Conservation (phyloP, 1,140 invertebrate genomes). For the Papilio polytes region DNA sequence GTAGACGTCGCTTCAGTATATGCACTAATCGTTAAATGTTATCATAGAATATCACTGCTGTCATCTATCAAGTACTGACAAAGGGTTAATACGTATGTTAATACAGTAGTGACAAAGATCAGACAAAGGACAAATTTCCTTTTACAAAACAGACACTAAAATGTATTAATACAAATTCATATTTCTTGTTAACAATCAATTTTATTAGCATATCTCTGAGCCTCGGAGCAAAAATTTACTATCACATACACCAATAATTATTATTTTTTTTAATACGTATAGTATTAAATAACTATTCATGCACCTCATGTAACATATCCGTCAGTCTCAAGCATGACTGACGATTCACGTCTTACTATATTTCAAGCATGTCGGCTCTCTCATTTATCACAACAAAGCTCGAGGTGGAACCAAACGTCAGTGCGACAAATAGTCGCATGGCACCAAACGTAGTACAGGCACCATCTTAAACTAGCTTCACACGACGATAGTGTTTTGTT, state of each 20-base stretch:
- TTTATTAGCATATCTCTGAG: no score
- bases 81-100: no score
- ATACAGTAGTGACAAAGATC: no score
- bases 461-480: conserved; percentile 3
- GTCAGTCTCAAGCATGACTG: conserved; percentile 13
- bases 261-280: no score
- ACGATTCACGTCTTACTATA: conserved; percentile 10
- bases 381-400: conserved; percentile 32
- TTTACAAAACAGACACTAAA: no score
- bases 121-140: no score
- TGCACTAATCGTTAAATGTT: background rate
- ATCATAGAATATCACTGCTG: no score
- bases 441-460: background rate
- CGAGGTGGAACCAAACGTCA: conserved; percentile 24
- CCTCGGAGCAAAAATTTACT: no score
- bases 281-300: background rate
- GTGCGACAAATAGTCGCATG: conserved; percentile 27
- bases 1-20: background rate
- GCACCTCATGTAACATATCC: background rate
- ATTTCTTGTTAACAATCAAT: no score
- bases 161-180: no score
- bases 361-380: conserved; percentile 24
- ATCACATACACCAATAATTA: no score
- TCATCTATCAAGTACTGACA: no score
- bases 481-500: background rate